Base-by-base conservation (phyloP, 30 jellyfish, hydroid and myxozoan species). In the Phacellophora camtschatica region DNA sequence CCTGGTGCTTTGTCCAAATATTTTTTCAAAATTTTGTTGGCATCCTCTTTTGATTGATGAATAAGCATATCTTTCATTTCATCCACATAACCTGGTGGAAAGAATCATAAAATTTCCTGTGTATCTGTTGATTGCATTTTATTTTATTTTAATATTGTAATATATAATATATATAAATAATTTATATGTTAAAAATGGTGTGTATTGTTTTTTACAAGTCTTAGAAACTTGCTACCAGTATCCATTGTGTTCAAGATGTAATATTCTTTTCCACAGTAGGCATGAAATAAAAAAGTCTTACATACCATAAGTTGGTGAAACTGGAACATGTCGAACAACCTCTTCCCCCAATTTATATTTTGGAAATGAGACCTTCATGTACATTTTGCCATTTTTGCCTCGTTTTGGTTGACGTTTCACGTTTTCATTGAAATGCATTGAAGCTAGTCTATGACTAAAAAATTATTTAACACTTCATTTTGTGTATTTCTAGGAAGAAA, bases 301-400 rank as follows among this genome's bases (percentile, higher is more conserved):
- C 72, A 18, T 20, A 57, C 72, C 72, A 28, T 57, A 57, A 57
- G 72, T 28, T 13, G 72, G 72, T 42, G 28, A 12, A 57, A 57
- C 72, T 18, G 72, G 72, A 4, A 57, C 28, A 36, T 28, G 22
- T 63, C 56, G 3, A 30, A 63, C 77, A 63, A 63, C 24, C 34
- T 63, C 77, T 33, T 33, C 57, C 16, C 77, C 77, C 48, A 63
- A 31, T 63, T 32, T 63, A n/a, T 63, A 63, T 63, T 63, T 63
- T 9, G 77, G 77, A 29, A 15, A 63, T 15, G 56, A 29, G 23
- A 63, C 77, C 20, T 33, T 63, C 32, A 63, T 8, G 56, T 63
- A 63, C n/a, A 3, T n/a, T 9, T 63, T 56, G 9, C 61, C 77
- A 8, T 24, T 63, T 20, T 63, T 63, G 7, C 57, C 30, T 63